Percentiles rank a stretch among this genome's conserved stretches.
These are phyloP conservation scores for Macaca nemestrina DNA, from an alignment of 2,113 vertebrate species.

Conservation along the genomic window DNA sequence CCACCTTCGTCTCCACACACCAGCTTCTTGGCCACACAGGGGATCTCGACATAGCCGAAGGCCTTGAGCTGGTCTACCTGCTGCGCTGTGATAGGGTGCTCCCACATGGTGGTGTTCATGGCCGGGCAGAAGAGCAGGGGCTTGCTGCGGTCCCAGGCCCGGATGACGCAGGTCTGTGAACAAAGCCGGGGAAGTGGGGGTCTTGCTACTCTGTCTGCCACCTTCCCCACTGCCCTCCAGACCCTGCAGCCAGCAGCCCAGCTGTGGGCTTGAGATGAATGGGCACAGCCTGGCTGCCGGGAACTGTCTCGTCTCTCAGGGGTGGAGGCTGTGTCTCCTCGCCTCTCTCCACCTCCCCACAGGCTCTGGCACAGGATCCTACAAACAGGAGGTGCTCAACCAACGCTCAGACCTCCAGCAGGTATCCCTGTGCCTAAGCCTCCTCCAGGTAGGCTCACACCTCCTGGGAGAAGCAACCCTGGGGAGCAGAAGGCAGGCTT, in stretches of 20 bases:
- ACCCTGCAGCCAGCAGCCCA: not conserved
- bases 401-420: not conserved
- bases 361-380: not conserved
- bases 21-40: constrained; percentile 94
- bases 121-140: constrained; percentile 97
- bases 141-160: constrained; percentile 94
- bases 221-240: not conserved
- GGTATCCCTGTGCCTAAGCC: not conserved
- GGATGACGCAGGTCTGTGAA: constrained; percentile 92
- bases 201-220: not conserved
- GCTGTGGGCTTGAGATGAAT: not conserved
- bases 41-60: constrained; percentile 94
- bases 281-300: not conserved
- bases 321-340: not conserved
- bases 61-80: constrained; percentile 90
- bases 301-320: not conserved
- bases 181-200: not conserved
- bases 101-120: constrained; percentile 99
- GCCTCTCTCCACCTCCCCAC: not conserved
- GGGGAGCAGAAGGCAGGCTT: not conserved
- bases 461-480: not conserved
- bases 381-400: not conserved
- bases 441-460: not conserved
- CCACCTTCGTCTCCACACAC: constrained; percentile 97
- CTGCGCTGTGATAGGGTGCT: constrained; percentile 92